Evolutionary conservation across 2,888 invertebrate genomes (phyloP).

Genomic region (Acanthacorydalis orientalis): DNA sequence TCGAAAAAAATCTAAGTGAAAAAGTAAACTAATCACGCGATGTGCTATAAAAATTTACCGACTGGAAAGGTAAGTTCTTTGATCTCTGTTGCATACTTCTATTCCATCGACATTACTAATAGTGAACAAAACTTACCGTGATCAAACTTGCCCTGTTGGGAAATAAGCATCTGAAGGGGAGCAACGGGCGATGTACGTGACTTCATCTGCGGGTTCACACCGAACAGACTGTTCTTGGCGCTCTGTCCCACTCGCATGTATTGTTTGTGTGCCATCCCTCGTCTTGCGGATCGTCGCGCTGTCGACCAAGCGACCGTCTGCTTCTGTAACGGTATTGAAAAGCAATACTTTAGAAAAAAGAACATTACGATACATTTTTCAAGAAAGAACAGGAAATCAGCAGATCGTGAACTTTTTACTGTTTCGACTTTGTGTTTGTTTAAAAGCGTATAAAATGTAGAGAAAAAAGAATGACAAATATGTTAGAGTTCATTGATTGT

Average conservation of each 20-base stretch:
- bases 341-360: too few species aligned
- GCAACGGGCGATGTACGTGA: conserved; percentile 15
- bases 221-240: conserved; percentile 55
- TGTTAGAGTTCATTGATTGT: too few species aligned
- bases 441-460: too few species aligned
- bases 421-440: too few species aligned
- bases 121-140: conserved; percentile 45
- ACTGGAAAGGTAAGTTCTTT: background rate
- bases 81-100: background rate
- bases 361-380: too few species aligned
- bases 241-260: conserved; percentile 60
- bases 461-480: too few species aligned
- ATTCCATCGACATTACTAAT: background rate
- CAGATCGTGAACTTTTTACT: too few species aligned
- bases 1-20: background rate
- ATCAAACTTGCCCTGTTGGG: conserved; percentile 56
- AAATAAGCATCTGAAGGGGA: conserved; percentile 68
- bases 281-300: conserved; percentile 11
- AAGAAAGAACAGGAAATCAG: too few species aligned
- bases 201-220: conserved; percentile 31
- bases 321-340: too few species aligned
- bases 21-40: background rate
- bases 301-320: too few species aligned
- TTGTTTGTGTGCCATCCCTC: conserved; percentile 57
- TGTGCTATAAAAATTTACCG: background rate